Evolutionary conservation across 2,113 vertebrate species (phyloP), one percentile per base, ranked within the genome.

Genomic region (Chlamydotis undulata): DNA sequence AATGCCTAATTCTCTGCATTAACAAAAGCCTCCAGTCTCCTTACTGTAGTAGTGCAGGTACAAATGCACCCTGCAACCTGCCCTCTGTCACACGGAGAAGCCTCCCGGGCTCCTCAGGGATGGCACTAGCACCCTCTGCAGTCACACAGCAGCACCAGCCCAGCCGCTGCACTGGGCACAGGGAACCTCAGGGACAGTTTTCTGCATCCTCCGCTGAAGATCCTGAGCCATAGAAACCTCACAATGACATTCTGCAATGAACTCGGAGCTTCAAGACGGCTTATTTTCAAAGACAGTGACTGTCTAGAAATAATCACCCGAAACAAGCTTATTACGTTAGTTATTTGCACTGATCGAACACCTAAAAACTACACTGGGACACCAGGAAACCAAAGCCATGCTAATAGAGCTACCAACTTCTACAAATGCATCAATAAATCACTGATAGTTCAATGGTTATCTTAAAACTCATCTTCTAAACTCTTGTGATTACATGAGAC

Each of bases 61-160:
- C 0, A 56, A 39, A 12, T 5, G 6, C 1, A 3, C 5, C 12
- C 7, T 3, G 35, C 10, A 57, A 55, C 19, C 11, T 5, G 22
- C 52, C 28, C 13, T 52, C 67, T 12, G 2, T 1, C 47, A n/a
- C 52, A 6, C 10, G 1, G 8, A 41, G 71, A 60, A 39, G 14
- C 47, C 39, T 41, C 8, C 93, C n/a, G 64, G 0, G 1, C 67
- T 49, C 64, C 83, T 93, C 52, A 11, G 90, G 87, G 92, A 91
- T 73, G 64, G 78, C 67, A 90, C 71, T 63, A 91, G 93, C 91
- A 87, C 97, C 96, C 97, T 97, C 96, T 97, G 94, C 92, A 89
- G 97, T 68, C 90, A 76, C 59, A 21, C 45, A n/a, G 35, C 55
- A 76, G 76, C 76, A 59, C 35, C 75, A 64, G 10, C 26, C 43